phyloP scores from a whole-genome alignment of 2,888 invertebrate species.

The Dynastes maya region DNA sequence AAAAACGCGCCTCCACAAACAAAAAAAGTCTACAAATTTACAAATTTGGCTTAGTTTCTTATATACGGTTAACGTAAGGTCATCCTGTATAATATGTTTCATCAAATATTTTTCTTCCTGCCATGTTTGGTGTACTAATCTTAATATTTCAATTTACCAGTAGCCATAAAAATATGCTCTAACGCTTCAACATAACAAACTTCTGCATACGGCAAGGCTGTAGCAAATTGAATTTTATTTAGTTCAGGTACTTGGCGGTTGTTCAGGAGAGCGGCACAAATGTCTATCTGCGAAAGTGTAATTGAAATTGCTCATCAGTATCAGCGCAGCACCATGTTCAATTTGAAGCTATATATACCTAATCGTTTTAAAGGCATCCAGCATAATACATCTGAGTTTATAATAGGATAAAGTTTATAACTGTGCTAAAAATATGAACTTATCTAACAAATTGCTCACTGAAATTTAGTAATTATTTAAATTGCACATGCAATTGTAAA shows the following conservation, averaged over 20 bases:
- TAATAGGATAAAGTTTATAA: neutral
- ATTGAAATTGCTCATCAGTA: slow-evolving; percentile 25
- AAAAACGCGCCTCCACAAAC: no score
- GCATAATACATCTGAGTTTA: neutral
- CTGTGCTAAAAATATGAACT: neutral
- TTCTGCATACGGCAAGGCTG: neutral
- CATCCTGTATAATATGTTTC: no score
- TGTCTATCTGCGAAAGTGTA: slow-evolving; percentile 7
- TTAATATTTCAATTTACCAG: neutral
- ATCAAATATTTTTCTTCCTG: no score
- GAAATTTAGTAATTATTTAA: neutral
- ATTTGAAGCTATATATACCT: neutral
- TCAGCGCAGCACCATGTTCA: neutral
- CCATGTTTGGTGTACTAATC: neutral
- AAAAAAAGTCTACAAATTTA: no score
- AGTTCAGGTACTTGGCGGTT: slow-evolving; percentile 2
- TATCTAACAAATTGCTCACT: neutral
- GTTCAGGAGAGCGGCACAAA: slow-evolving; percentile 3
- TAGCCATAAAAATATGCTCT: neutral
- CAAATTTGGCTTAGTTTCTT: no score
- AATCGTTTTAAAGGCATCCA: neutral
- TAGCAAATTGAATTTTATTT: slow-evolving; percentile 1
- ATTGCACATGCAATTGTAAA: neutral
- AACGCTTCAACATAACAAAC: neutral
- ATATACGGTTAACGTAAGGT: no score